Conservation (phyloP, 1,140 invertebrate genomes). For the Steinernema feltiae region DNA sequence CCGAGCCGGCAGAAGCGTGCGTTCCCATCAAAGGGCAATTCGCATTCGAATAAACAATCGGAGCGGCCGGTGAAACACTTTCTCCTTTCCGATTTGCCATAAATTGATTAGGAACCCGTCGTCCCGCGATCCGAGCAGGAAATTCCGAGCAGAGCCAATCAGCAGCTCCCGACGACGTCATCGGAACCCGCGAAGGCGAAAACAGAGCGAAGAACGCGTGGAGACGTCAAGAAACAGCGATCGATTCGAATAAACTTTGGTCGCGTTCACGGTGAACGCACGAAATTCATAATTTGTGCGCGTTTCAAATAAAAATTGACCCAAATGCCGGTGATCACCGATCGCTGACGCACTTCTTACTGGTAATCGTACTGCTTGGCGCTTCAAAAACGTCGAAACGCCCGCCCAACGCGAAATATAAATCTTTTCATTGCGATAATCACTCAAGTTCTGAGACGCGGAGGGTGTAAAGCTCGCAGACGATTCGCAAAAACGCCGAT, state of each 20-base stretch:
- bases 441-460: background rate
- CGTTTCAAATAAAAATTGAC: constrained; percentile 11
- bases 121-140: too few relatives aligned
- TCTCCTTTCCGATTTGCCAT: too few relatives aligned
- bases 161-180: too few relatives aligned
- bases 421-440: background rate
- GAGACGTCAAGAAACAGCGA: too few relatives aligned
- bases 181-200: too few relatives aligned
- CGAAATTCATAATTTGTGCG: background rate
- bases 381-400: background rate
- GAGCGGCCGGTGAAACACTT: too few relatives aligned
- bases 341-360: background rate
- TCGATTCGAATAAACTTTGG: background rate
- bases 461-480: constrained; percentile 4
- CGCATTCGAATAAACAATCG: too few relatives aligned
- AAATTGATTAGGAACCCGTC: too few relatives aligned
- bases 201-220: too few relatives aligned
- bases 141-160: too few relatives aligned
- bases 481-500: background rate
- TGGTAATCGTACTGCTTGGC: background rate
- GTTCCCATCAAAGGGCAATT: too few relatives aligned
- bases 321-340: background rate
- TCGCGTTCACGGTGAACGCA: background rate
- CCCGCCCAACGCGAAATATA: background rate
- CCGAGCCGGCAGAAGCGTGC: too few relatives aligned